phyloP scores from a whole-genome alignment of 2,797 vertebrate genomes.

The Sebastes cheni region DNA sequence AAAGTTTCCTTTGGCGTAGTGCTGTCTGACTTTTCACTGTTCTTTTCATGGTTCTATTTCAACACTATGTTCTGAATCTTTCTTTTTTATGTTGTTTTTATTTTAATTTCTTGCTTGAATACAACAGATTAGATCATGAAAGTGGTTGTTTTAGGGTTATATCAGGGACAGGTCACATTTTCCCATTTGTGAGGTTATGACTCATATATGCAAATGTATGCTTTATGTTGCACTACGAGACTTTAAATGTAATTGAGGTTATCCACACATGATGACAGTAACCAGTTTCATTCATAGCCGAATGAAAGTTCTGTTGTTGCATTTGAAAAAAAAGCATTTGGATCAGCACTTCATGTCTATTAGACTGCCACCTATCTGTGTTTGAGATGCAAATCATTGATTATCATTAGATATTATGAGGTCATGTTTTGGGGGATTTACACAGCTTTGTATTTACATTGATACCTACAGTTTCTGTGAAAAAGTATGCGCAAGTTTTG shows the following conservation, averaged over 20 bases:
- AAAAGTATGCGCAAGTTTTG: background rate
- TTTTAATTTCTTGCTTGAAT: background rate
- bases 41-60: too few relatives aligned
- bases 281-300: background rate
- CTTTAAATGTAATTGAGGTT: background rate
- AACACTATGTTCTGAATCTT: too few relatives aligned
- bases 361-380: background rate
- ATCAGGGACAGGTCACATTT: background rate
- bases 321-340: too few relatives aligned
- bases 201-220: background rate
- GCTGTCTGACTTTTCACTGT: background rate
- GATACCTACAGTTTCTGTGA: background rate
- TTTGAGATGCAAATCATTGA: background rate
- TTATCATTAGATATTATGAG: too few relatives aligned
- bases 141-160: background rate
- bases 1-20: background rate
- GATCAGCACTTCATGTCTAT: too few relatives aligned
- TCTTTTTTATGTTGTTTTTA: too few relatives aligned
- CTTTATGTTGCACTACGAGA: background rate
- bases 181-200: too few relatives aligned
- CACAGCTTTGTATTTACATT: too few relatives aligned
- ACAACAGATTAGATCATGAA: background rate
- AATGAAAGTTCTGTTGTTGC: background rate
- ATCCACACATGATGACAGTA: background rate
- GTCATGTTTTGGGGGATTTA: background rate